Evolutionary conservation across 1,140 invertebrate genomes (phyloP).

Genomic region (Laodelphax striatellus): DNA sequence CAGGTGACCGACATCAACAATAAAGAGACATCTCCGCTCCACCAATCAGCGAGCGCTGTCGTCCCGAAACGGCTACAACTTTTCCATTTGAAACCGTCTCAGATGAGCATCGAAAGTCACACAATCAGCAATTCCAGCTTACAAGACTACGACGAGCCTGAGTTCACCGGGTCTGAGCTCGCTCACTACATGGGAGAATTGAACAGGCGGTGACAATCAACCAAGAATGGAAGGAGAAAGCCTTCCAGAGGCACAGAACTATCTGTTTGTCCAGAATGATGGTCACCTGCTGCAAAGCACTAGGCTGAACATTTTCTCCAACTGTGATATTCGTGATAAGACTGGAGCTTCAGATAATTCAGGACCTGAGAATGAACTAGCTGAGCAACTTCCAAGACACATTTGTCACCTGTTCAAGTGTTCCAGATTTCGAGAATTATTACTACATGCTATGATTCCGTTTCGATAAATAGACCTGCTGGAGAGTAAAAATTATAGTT

Average conservation of each 20-base stretch:
- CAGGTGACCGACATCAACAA: neutral
- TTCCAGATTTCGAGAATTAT: too few relatives aligned
- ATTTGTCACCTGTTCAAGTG: too few relatives aligned
- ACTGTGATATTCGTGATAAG: too few relatives aligned
- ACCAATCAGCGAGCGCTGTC: neutral
- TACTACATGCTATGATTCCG: too few relatives aligned
- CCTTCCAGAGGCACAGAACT: neutral
- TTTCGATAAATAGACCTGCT: too few relatives aligned
- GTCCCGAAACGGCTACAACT: neutral
- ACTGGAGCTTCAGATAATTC: too few relatives aligned
- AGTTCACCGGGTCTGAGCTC: constrained; percentile 46
- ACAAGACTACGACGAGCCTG: constrained; percentile 51
- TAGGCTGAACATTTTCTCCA: too few relatives aligned
- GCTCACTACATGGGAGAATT: constrained; percentile 22
- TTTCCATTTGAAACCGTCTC: neutral
- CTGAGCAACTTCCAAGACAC: too few relatives aligned
- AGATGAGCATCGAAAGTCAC: constrained; percentile 1
- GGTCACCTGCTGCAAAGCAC: too few relatives aligned
- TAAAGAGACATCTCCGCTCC: neutral
- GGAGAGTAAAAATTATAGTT: too few relatives aligned
- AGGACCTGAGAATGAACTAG: too few relatives aligned
- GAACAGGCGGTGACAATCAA: constrained; percentile 15
- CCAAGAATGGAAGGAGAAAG: neutral
- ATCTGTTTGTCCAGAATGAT: neutral
- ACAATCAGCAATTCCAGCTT: constrained; percentile 61